Conservation (phyloP, 2,888 invertebrate genomes). For the Adineta ricciae region DNA sequence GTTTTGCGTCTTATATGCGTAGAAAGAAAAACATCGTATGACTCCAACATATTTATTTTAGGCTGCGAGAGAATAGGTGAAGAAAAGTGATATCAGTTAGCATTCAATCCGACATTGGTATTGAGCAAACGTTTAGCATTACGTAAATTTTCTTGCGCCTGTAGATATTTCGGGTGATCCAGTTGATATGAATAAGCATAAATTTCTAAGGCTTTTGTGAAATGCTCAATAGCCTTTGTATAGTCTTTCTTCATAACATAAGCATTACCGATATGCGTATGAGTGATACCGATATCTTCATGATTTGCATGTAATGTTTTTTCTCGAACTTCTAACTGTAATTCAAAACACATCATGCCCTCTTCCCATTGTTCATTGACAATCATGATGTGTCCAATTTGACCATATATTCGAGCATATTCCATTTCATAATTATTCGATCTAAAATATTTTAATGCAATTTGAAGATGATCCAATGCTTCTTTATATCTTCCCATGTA, state of each 20-base stretch:
- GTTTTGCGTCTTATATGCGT: too few relatives aligned
- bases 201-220: neutral
- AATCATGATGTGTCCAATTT: neutral
- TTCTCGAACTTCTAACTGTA: neutral
- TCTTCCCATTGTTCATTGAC: neutral
- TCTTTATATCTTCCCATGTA: neutral
- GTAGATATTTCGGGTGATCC: too few relatives aligned
- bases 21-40: too few relatives aligned
- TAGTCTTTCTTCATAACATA: neutral
- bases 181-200: neutral
- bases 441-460: neutral
- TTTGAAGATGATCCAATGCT: neutral
- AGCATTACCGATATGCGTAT: neutral
- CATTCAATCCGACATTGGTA: too few relatives aligned
- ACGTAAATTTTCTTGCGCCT: too few relatives aligned
- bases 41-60: too few relatives aligned
- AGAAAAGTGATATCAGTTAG: too few relatives aligned
- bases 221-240: neutral
- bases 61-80: too few relatives aligned
- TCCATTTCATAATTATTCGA: neutral
- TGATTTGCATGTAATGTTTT: neutral
- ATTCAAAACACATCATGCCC: neutral
- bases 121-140: too few relatives aligned
- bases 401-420: neutral
- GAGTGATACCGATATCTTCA: neutral